Evolutionary conservation across 2,888 invertebrate genomes (phyloP).

Genomic region (Eristalinus sepulchralis): DNA sequence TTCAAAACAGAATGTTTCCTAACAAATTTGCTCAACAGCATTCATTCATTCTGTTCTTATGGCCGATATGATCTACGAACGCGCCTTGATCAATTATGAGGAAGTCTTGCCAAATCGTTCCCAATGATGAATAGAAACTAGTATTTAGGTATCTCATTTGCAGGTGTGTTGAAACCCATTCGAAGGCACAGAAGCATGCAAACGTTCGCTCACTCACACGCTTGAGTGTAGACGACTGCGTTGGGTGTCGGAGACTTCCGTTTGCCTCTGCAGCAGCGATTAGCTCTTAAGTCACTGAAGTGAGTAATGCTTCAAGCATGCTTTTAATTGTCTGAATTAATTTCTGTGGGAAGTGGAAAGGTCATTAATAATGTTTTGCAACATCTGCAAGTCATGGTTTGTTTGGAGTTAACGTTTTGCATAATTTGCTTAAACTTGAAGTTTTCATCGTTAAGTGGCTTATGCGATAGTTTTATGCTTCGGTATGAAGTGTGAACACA

Average conservation of each 20-base stretch:
- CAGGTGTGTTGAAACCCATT: slow-evolving; percentile 36
- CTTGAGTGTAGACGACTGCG: slow-evolving; percentile 2
- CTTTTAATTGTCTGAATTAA: slow-evolving; percentile 33
- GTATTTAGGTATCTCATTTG: slow-evolving; percentile 36
- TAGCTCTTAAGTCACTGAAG: slow-evolving; percentile 16
- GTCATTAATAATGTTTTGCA: slow-evolving; percentile 26
- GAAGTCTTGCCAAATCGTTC: slow-evolving; percentile 26
- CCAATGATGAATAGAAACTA: slow-evolving; percentile 21
- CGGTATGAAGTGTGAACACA: background rate
- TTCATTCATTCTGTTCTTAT: background rate
- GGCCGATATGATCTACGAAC: background rate
- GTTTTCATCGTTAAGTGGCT: background rate
- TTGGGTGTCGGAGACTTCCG: slow-evolving; percentile 33
- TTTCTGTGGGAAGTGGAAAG: slow-evolving; percentile 23
- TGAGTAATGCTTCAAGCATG: slow-evolving; percentile 21
- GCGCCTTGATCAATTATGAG: slow-evolving; percentile 20
- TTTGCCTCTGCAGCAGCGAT: slow-evolving; percentile 19
- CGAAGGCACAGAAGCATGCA: slow-evolving; percentile 37
- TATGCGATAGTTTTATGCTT: background rate
- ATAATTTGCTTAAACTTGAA: background rate
- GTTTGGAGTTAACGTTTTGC: background rate
- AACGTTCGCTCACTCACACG: slow-evolving; percentile 1
- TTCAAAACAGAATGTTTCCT: background rate
- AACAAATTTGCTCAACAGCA: background rate
- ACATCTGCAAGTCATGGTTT: slow-evolving; percentile 3